Percentiles rank a stretch among this genome's conserved stretches.
Conservation (phyloP, 2,113 vertebrate genomes). For the Mirounga angustirostris region DNA sequence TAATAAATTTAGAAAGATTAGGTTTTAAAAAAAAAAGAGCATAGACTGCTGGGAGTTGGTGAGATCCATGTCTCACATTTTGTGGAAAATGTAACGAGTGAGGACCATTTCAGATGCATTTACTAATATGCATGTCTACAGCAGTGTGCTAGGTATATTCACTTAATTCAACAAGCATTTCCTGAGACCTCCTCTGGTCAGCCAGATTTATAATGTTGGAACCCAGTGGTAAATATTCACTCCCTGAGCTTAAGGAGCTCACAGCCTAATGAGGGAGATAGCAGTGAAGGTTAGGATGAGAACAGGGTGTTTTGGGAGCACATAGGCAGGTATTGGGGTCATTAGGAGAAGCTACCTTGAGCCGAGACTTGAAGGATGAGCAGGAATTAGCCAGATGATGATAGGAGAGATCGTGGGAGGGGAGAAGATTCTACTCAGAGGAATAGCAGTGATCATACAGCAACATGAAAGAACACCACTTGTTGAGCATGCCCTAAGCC, state of each 20-base stretch:
- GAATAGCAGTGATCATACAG: background rate
- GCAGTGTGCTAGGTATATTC: background rate
- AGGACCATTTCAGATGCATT: background rate
- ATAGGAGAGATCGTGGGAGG: background rate
- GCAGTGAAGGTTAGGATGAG: background rate
- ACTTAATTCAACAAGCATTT: background rate
- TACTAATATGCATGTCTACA: background rate
- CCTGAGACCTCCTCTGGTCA: background rate
- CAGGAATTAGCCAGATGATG: background rate
- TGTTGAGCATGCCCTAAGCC: background rate
- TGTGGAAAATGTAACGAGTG: background rate
- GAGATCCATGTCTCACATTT: background rate
- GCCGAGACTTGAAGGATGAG: background rate
- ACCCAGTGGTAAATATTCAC: background rate
- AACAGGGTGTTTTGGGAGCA: background rate
- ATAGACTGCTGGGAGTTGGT: background rate
- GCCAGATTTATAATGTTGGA: background rate
- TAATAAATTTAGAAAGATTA: slow-evolving; percentile 15
- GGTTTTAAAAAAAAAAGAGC: background rate
- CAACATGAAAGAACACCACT: background rate
- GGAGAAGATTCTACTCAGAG: background rate
- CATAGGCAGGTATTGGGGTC: background rate
- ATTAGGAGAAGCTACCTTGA: background rate
- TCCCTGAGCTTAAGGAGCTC: background rate
- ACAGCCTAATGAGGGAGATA: background rate